These are phyloP conservation scores for Drosophila insularis DNA, from an alignment of 1,140 invertebrate genomes.

Conservation along the genomic window DNA sequence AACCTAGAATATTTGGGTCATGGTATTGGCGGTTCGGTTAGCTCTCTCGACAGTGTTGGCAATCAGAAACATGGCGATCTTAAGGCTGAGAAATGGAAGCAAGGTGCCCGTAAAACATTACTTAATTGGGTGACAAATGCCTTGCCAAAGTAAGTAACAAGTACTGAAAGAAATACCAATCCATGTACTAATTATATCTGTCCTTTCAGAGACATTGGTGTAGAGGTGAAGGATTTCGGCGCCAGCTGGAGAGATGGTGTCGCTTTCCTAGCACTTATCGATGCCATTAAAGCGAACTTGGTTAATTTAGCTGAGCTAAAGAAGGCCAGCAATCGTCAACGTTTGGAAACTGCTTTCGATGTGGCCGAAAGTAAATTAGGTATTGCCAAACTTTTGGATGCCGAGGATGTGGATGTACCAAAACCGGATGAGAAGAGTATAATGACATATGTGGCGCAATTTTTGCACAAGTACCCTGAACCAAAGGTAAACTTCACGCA, in stretches of 20 bases:
- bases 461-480: constrained; percentile 97
- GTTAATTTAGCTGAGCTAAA: constrained; percentile 93
- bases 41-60: constrained; percentile 89
- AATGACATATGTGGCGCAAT: constrained; percentile 99
- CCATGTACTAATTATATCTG: constrained; percentile 3
- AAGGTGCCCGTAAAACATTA: constrained; percentile 95
- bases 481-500: constrained; percentile 84
- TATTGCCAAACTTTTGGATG: constrained; percentile 95
- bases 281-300: constrained; percentile 96
- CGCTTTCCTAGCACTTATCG: constrained; percentile 97
- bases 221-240: constrained; percentile 97
- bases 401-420: constrained; percentile 98
- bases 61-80: constrained; percentile 84
- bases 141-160: constrained; percentile 90
- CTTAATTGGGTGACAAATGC: constrained; percentile 97
- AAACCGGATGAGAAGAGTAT: constrained; percentile 99
- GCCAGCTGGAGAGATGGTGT: constrained; percentile 98
- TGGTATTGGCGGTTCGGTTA: constrained; percentile 89
- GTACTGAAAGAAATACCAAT: not conserved
- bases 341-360: constrained; percentile 96
- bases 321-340: constrained; percentile 88
- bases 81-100: constrained; percentile 90
- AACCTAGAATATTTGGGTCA: constrained; percentile 93
- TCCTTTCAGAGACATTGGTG: constrained; percentile 89
- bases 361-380: constrained; percentile 96